phyloP scores from a whole-genome alignment of 1,140 invertebrate genomes.

The Patella vulgata region DNA sequence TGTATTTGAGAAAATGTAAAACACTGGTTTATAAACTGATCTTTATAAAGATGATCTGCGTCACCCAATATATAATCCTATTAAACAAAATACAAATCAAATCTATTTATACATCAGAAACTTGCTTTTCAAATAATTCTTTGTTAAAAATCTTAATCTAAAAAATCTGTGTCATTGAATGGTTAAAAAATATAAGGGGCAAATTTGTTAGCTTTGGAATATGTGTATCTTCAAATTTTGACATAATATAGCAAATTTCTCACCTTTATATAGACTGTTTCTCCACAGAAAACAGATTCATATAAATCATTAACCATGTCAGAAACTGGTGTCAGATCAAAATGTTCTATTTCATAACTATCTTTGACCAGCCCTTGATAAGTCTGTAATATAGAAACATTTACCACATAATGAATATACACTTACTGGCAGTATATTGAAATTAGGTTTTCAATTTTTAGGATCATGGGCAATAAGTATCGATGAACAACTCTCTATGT shows the following conservation, averaged over 20 bases:
- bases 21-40: conserved; percentile 38
- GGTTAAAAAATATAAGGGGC: no score
- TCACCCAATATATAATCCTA: conserved; percentile 44
- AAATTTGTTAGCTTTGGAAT: no score
- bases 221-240: no score
- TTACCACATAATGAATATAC: no score
- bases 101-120: no score
- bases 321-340: conserved; percentile 26
- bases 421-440: conserved; percentile 37
- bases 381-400: conserved; percentile 22
- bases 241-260: no score
- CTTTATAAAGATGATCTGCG: conserved; percentile 35
- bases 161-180: no score
- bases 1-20: conserved; percentile 28
- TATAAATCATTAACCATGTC: conserved; percentile 28
- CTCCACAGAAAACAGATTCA: conserved; percentile 29
- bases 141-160: no score
- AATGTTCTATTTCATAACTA: conserved; percentile 42
- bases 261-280: conserved; percentile 46
- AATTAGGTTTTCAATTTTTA: conserved; percentile 37
- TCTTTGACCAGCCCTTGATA: conserved; percentile 45
- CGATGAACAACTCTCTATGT: no score
- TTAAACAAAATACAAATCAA: background rate
- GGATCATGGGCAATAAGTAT: no score
- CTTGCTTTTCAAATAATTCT: no score